These are phyloP conservation scores for Polydrusus cervinus DNA, from an alignment of 2,888 invertebrate genomes.

Conservation along the genomic window DNA sequence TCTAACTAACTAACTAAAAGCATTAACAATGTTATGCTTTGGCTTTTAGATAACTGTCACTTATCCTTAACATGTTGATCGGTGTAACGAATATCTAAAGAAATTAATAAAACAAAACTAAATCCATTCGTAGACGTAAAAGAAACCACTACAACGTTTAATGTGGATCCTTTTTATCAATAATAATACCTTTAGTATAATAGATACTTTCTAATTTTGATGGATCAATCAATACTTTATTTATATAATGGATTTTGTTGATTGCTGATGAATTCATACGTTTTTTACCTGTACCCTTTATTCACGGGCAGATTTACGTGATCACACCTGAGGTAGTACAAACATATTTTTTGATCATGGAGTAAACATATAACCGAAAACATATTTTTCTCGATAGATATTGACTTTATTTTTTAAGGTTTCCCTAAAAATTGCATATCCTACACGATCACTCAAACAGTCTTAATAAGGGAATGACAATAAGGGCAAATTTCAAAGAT, in stretches of 20 bases:
- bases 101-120: slow-evolving; percentile 20
- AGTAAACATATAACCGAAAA: no score
- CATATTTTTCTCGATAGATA: no score
- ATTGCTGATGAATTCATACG: no score
- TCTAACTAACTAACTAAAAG: neutral
- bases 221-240: neutral
- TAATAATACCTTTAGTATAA: neutral
- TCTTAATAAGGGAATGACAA: no score
- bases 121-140: neutral
- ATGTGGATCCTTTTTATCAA: neutral
- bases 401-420: no score
- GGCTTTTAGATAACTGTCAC: slow-evolving; percentile 5
- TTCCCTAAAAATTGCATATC: no score
- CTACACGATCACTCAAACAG: no score
- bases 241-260: neutral
- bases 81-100: slow-evolving; percentile 5
- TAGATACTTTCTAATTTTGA: slow-evolving; percentile 3
- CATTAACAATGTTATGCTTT: neutral
- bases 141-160: neutral
- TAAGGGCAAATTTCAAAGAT: no score
- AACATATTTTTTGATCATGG: no score
- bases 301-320: no score
- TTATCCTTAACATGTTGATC: neutral
- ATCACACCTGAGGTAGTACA: no score
- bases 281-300: no score